Conservation (phyloP, 1,140 invertebrate species). For the Battus philenor region DNA sequence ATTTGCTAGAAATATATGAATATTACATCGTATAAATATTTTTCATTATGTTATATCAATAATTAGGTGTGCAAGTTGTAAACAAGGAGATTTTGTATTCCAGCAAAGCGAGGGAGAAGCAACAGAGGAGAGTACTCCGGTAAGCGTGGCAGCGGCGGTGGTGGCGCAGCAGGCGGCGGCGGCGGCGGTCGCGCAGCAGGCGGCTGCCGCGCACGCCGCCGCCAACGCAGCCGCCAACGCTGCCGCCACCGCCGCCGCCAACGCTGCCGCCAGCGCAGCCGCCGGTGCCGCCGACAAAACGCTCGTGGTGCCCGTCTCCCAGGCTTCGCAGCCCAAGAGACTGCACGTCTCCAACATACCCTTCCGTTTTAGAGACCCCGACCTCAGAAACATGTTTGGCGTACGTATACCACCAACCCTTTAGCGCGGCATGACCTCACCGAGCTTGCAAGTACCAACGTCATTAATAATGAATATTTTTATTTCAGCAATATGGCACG, state of each 20-base stretch:
- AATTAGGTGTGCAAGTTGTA: no score
- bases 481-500: conserved; percentile 96
- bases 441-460: conserved; percentile 21
- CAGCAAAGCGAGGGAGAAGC: conserved; percentile 70
- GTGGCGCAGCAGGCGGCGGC: conserved; percentile 54
- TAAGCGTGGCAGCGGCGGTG: conserved; percentile 52
- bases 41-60: no score
- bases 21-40: no score
- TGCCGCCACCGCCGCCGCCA: conserved; percentile 75
- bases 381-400: conserved; percentile 97
- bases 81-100: no score
- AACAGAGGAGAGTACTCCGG: conserved; percentile 51
- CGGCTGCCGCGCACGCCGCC: conserved; percentile 78
- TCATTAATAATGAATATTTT: conserved; percentile 61
- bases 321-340: conserved; percentile 85
- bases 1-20: no score
- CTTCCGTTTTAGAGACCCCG: conserved; percentile 98
- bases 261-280: conserved; percentile 80
- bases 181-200: conserved; percentile 60
- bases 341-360: conserved; percentile 99
- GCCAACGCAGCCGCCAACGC: conserved; percentile 81
- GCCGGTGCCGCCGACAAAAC: conserved; percentile 44
- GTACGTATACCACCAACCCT: conserved; percentile 80
- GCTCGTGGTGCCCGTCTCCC: conserved; percentile 59
- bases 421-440: conserved; percentile 42